Conservation (phyloP, 2,113 vertebrate genomes). For the Catharus minimus region DNA sequence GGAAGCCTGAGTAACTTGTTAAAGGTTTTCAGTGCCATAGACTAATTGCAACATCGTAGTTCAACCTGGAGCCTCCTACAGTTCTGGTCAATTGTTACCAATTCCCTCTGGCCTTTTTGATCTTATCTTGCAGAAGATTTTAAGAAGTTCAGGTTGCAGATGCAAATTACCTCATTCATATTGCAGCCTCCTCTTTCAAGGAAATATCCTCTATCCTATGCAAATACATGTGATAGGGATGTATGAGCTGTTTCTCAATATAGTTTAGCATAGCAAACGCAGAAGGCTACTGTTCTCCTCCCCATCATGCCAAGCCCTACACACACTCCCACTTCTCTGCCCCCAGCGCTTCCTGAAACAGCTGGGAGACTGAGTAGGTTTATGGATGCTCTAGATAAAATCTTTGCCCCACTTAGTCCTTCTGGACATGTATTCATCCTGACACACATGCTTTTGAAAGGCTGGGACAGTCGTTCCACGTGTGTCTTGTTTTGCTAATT, state of each 20-base stretch:
- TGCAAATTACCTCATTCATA: conserved; percentile 36
- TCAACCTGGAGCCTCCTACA: background rate
- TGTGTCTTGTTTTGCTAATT: conserved; percentile 70
- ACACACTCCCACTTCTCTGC: background rate
- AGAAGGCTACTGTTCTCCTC: conserved; percentile 5
- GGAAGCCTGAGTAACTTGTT: conserved; percentile 1
- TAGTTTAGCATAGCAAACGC: conserved; percentile 14
- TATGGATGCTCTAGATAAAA: conserved; percentile 24
- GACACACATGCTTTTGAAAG: conserved; percentile 39
- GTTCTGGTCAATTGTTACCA: background rate
- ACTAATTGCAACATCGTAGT: background rate
- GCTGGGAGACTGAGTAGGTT: background rate
- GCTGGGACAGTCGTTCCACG: background rate
- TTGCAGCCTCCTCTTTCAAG: conserved; percentile 21
- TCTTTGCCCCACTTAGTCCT: conserved; percentile 28
- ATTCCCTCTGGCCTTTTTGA: background rate
- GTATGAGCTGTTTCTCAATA: background rate
- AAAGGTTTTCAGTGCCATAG: background rate
- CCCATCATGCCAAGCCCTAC: background rate
- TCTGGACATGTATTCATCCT: background rate
- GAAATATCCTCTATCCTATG: background rate
- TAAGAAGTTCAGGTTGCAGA: conserved; percentile 4
- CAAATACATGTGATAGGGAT: background rate
- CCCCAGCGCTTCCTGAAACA: background rate
- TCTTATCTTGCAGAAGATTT: background rate